Base-by-base conservation (phyloP, 2,113 vertebrate species). In the Puntigrus tetrazona region DNA sequence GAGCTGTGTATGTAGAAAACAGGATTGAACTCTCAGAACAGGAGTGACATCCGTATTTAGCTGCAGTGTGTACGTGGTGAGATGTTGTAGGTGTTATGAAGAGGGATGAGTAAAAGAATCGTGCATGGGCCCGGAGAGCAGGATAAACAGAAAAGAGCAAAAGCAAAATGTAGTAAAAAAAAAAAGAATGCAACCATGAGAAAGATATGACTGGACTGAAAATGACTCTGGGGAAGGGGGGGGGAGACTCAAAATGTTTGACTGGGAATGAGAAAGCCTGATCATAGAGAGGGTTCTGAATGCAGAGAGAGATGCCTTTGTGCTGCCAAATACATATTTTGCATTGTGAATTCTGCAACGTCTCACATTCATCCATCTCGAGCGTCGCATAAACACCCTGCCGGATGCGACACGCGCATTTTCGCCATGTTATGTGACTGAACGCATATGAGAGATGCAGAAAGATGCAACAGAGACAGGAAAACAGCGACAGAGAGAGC, bases 241-340 rank as follows among this genome's bases (percentile, higher is more conserved):
- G 50, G 20, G 20, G 50, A 20, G 89, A 92, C 84, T 89, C 38
- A 88, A 92, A 90, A 91, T 91, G 92, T 91, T 91, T 89, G 43
- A 69, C 73, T 47, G 43, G 25, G 13, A 57, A 45, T 70, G 34
- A 36, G 41, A 86, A 81, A 45, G n/a, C 57, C 34, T 43, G 73
- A 63, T 41, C n/a, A 89, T 89, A 91, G 90, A 90, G 88, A 92
- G 25, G 25, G 22, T 43, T 43, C 14, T 45, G 22, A 76, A 81
- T 47, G 22, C 41, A 77, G 47, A 81, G 36, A 25, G 36, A 8
- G n/a, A 29, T 73, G 29, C 47, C 11, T 65, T 41, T 29, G 29
- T 38, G 31, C 34, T 45, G 29, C 73, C 34, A 38, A 45, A 47
- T 50, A 67, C 36, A 34, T 41, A 29, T 70, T 57, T 25, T 59